Conservation (phyloP, 2,113 vertebrate species). For the Verasper variegatus region DNA sequence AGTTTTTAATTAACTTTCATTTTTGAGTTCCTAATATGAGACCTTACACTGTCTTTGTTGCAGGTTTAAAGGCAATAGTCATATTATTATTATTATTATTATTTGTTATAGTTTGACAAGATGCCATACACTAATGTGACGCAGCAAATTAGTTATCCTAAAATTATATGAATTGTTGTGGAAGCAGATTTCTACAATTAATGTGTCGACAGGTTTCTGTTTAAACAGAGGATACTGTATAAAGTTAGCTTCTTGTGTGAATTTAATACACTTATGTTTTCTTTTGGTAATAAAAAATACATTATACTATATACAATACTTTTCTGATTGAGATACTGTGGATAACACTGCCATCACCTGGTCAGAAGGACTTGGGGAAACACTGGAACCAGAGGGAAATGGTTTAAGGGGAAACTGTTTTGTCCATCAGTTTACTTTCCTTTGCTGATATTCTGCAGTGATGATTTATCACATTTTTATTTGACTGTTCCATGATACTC, state of each 20-base stretch:
- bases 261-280: background rate
- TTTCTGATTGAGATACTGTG: slow-evolving; percentile 9
- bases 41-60: no score
- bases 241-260: background rate
- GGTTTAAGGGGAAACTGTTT: background rate
- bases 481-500: background rate
- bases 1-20: background rate
- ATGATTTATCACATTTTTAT: no score
- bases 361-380: slow-evolving; percentile 9
- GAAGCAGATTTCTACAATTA: background rate
- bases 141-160: no score
- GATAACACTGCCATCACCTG: slow-evolving; percentile 58
- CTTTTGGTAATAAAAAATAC: no score
- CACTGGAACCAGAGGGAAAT: background rate
- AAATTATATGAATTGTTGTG: no score
- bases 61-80: background rate
- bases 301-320: no score
- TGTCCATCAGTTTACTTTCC: no score
- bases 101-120: no score
- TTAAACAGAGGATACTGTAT: background rate
- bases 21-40: background rate
- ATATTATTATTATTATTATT: background rate
- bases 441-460: no score
- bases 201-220: background rate
- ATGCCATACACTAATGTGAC: no score